A percentile compares a stretch with the other conserved stretches of the same genome.
Conservation (phyloP, 2,797 vertebrate genomes). For the Cebuella pygmaea region DNA sequence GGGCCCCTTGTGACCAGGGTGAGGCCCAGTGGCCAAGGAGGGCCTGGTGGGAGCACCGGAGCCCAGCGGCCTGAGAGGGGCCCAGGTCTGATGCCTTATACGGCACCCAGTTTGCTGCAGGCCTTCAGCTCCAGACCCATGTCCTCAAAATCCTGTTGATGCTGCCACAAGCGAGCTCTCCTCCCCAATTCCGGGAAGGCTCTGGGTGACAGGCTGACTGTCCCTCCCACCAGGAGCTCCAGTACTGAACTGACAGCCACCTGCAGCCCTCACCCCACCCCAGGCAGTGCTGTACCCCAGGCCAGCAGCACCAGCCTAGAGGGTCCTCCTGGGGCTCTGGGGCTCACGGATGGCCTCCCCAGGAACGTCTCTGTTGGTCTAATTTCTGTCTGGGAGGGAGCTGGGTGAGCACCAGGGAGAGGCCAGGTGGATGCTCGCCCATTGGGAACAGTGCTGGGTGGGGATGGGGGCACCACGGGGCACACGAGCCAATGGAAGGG, state of each 20-base stretch:
- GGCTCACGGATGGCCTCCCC: not conserved
- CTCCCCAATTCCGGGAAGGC: not conserved
- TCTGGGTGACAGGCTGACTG: not conserved
- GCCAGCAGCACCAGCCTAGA: not conserved
- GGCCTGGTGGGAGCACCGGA: too few relatives aligned
- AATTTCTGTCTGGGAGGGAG: not conserved
- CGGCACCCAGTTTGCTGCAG: rapidly evolving
- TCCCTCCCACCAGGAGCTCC: not conserved
- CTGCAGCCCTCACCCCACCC: not conserved
- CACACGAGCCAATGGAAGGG: not conserved
- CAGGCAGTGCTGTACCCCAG: too few relatives aligned
- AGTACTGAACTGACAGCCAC: not conserved
- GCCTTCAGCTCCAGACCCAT: not conserved
- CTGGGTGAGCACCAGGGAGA: not conserved
- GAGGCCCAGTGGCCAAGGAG: too few relatives aligned
- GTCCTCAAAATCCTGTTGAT: not conserved
- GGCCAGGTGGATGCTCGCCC: not conserved
- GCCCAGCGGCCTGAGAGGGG: not conserved
- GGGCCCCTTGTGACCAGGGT: not conserved
- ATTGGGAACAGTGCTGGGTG: not conserved
- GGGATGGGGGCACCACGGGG: not conserved
- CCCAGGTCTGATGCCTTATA: not conserved
- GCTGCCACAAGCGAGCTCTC: not conserved
- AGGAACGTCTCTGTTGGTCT: not conserved
- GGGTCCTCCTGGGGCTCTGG: not conserved